Conservation (phyloP, 2,888 invertebrate species). For the Drosophila melanosoma region DNA sequence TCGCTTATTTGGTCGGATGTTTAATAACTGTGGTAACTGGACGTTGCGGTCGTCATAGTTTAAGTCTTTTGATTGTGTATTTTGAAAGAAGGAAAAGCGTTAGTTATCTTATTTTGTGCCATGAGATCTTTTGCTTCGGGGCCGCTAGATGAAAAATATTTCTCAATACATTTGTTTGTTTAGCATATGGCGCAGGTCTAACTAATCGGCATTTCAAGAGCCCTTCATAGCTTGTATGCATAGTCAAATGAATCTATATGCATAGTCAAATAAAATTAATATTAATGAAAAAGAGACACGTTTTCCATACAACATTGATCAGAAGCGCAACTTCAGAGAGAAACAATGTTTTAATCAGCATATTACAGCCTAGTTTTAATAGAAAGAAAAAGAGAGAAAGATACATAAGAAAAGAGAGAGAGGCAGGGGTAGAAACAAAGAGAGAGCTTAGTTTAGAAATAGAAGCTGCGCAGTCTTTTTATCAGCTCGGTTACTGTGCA, state of each 20-base stretch:
- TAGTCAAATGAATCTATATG: constrained; percentile 4
- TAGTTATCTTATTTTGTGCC: constrained; percentile 46
- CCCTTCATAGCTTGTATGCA: constrained; percentile 11
- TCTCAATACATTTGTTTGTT: constrained; percentile 41
- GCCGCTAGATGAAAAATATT: constrained; percentile 47
- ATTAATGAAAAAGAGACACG: constrained; percentile 12
- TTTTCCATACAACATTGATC: constrained; percentile 7
- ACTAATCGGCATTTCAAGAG: constrained; percentile 4
- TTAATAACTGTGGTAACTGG: constrained; percentile 51
- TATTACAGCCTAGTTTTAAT: not conserved
- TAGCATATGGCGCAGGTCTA: constrained; percentile 56
- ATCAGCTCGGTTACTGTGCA: constrained; percentile 28
- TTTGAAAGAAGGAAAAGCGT: constrained; percentile 48
- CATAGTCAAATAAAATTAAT: constrained; percentile 21
- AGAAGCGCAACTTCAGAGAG: constrained; percentile 9
- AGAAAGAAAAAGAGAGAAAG: not conserved
- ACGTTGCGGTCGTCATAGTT: constrained; percentile 44
- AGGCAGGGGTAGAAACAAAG: not conserved
- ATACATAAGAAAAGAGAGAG: not conserved
- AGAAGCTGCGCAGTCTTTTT: constrained; percentile 50
- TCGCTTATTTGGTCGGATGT: constrained; percentile 6
- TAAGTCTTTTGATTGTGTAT: not conserved
- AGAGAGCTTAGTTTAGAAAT: not conserved
- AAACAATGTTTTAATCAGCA: constrained; percentile 8
- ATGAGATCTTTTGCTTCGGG: constrained; percentile 48